These are phyloP conservation scores for Peromyscus polionotus DNA, from an alignment of 2,113 vertebrate species.

Conservation along the genomic window DNA sequence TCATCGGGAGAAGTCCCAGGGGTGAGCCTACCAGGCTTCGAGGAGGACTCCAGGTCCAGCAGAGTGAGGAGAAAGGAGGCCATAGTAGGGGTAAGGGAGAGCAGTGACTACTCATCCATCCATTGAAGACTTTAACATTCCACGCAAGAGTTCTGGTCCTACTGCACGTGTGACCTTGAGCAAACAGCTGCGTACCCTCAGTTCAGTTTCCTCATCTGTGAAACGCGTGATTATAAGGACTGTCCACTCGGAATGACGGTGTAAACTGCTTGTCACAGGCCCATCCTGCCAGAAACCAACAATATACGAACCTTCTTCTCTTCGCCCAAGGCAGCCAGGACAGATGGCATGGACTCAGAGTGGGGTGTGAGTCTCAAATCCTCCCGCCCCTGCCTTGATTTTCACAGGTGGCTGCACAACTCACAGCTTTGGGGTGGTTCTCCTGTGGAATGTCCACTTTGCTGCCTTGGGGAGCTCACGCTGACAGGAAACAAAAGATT, in stretches of 20 bases:
- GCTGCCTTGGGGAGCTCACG: neutral
- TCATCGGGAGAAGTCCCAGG: neutral
- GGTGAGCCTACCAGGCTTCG: neutral
- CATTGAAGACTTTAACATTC: neutral
- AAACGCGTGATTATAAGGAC: neutral
- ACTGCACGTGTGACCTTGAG: neutral
- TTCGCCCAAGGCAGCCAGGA: neutral
- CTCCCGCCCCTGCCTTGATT: neutral
- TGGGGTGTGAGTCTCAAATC: neutral
- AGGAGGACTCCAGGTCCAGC: neutral
- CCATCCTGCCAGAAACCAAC: neutral
- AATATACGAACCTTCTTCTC: neutral
- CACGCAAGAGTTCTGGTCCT: neutral
- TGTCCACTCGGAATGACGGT: neutral
- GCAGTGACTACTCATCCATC: neutral
- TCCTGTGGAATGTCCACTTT: neutral
- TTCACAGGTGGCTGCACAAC: neutral
- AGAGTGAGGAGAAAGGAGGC: neutral
- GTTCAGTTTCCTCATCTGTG: neutral
- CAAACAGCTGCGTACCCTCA: neutral
- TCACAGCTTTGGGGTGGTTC: neutral
- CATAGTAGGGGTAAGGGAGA: neutral
- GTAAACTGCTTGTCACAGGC: neutral
- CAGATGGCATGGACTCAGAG: neutral
- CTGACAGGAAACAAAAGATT: neutral